Conservation (phyloP, 2,113 vertebrate species). For the Montifringilla adamsi region DNA sequence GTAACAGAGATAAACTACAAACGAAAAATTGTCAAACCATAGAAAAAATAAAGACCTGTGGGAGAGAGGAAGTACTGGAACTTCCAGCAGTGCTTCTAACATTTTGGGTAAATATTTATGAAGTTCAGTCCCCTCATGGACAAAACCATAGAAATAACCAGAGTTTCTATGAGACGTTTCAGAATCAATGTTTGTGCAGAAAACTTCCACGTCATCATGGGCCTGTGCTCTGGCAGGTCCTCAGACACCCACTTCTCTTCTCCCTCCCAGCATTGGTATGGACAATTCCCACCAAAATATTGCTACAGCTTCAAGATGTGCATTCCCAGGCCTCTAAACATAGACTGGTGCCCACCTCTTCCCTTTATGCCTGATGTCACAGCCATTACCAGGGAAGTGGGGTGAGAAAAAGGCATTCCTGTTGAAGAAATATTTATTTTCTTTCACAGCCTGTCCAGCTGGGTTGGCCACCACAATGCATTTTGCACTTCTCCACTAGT, state of each 20-base stretch:
- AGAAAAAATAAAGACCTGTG: slow-evolving; percentile 24
- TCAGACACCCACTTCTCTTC: neutral
- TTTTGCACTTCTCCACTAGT: slow-evolving; percentile 6
- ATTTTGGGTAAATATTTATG: slow-evolving; percentile 12
- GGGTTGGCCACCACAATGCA: neutral
- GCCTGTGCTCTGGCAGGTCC: neutral
- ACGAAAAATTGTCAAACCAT: neutral
- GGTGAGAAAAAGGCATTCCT: neutral
- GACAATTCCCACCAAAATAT: neutral
- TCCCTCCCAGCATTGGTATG: neutral
- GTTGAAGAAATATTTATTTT: slow-evolving; percentile 11
- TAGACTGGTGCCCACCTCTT: neutral
- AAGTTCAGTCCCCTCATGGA: neutral
- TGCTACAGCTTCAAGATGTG: neutral
- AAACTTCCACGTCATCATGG: neutral
- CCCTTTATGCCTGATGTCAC: neutral
- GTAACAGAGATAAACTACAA: neutral
- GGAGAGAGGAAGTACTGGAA: slow-evolving; percentile 3
- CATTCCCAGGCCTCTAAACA: neutral
- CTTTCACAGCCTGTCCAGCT: neutral
- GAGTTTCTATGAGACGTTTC: neutral
- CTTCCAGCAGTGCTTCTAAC: neutral
- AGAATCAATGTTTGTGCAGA: neutral
- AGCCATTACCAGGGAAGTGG: neutral
- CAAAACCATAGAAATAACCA: neutral